Conservation (phyloP, 2,113 vertebrate genomes). For the Tyrannus savana region DNA sequence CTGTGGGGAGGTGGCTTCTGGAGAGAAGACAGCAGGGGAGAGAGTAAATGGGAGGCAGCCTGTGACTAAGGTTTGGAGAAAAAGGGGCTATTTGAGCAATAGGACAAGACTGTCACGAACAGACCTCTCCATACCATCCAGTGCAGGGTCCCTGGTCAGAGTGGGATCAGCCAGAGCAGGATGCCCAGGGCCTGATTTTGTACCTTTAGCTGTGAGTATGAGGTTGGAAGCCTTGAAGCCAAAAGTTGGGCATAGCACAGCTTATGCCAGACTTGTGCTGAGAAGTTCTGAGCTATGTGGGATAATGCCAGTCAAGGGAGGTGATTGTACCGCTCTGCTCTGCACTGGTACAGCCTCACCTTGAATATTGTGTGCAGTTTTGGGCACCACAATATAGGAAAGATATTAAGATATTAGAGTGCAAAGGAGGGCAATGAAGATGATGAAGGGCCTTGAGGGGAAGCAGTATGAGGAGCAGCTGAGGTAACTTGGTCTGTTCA, state of each 20-base stretch:
- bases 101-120: background rate
- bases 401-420: background rate
- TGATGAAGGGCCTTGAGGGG: background rate
- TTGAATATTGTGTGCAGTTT: background rate
- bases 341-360: background rate
- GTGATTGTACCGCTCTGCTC: background rate
- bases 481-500: background rate
- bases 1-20: background rate
- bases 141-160: background rate
- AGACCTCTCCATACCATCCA: background rate
- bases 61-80: background rate
- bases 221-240: background rate
- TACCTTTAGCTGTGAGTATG: background rate
- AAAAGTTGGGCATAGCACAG: background rate
- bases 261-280: background rate
- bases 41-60: background rate
- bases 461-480: background rate
- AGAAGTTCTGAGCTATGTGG: background rate
- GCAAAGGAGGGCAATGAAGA: background rate
- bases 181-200: background rate
- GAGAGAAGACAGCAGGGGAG: accelerated
- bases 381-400: background rate
- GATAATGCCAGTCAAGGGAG: background rate
- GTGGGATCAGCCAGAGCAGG: background rate
- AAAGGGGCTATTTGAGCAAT: background rate